A percentile compares a stretch with the other conserved stretches of the same genome.
Conservation (phyloP, 1,140 invertebrate species). For the Heliconius hewitsoni region DNA sequence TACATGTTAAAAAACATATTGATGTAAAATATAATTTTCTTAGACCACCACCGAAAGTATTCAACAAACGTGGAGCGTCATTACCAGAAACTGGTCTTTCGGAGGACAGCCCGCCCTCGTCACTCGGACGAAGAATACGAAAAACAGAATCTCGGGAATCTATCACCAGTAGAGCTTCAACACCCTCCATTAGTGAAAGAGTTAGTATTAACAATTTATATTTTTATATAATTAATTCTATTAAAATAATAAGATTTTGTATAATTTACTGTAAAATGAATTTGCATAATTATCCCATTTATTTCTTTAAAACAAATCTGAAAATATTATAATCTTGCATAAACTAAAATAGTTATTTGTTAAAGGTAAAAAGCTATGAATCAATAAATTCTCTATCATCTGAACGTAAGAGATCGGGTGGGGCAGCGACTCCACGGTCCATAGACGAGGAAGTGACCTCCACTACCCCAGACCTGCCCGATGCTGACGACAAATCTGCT, state of each 20-base stretch:
- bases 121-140: conserved; percentile 67
- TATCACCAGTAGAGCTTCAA: conserved; percentile 76
- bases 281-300: too few relatives aligned
- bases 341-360: neutral
- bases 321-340: too few relatives aligned
- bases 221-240: too few relatives aligned
- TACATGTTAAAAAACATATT: neutral
- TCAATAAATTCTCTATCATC: conserved; percentile 83
- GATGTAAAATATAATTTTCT: neutral
- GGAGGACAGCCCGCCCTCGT: conserved; percentile 80
- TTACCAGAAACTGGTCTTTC: conserved; percentile 79
- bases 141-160: conserved; percentile 77
- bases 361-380: conserved; percentile 83
- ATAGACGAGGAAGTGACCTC: conserved; percentile 75
- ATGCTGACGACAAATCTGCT: conserved; percentile 76
- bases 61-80: conserved; percentile 80
- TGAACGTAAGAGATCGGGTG: conserved; percentile 75
- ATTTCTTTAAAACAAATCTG: too few relatives aligned
- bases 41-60: conserved; percentile 85
- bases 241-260: too few relatives aligned
- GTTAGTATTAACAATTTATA: conserved; percentile 46
- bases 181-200: conserved; percentile 79
- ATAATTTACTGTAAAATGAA: too few relatives aligned
- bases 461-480: conserved; percentile 62
- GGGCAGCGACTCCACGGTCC: conserved; percentile 75